Evolutionary conservation across 2,797 vertebrate genomes (phyloP), one percentile per base, ranked within the genome.

Genomic region (Gallinago nigripennis): DNA sequence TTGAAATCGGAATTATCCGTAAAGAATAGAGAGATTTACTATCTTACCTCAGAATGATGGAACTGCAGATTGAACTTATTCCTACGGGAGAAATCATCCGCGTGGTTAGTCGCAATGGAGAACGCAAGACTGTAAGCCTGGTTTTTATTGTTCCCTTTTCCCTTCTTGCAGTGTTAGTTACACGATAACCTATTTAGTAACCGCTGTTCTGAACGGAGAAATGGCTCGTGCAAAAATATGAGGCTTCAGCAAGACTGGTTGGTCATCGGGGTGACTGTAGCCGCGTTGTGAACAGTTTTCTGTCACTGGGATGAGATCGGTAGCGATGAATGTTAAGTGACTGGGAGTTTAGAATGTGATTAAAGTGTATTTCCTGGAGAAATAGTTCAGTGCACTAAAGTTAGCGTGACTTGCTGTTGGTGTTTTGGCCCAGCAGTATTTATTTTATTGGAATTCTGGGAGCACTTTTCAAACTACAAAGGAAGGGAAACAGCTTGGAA

Each of bases 61-160:
- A 98, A 4, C 96, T 98, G 54, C 97, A 95, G 50, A 93, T 98
- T 68, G 97, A 98, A 60, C 83, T 77, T 50, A 75, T 98, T 90
- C 98, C 98, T 83, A 98, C 98, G 0, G 98, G 98, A 94, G 98
- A 98, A 93, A 97, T 98, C 92, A 97, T 98, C 96, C 97, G 93
- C 0, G 97, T 98, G 95, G 97, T 97, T 28, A 86, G 97, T 51
- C 95, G 41, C 63, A 94, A 90, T 91, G 96, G 95, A 89, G 91
- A 93, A 87, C 94, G 95, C 97, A 97, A 97, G 81, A 96, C 92
- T 51, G 98, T 98, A 97, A 98, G 98, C 60, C 25, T 37, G 60
- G 2, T 24, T 88, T 90, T 91, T 30, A 5, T 37, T 78, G 15
- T 66, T 66, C 77, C 43, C 43, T 86, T 56, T 65, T 28, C 73